Conservation (phyloP, 1,140 invertebrate species). For the Trachelipus rathkii region DNA sequence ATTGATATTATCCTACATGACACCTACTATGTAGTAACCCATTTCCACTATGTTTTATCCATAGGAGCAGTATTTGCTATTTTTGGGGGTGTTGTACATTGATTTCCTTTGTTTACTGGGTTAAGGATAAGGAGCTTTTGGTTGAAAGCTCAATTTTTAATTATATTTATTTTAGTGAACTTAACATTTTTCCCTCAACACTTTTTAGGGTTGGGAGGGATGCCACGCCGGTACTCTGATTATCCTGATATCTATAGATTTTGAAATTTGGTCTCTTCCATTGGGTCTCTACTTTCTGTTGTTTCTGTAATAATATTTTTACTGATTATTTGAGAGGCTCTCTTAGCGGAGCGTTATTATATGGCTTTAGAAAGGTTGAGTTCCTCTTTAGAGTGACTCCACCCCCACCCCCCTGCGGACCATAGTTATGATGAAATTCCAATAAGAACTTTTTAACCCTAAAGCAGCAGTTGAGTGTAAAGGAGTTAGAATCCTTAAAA, state of each 20-base stretch:
- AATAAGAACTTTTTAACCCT: no score
- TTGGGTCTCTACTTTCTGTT: no score
- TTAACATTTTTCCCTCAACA: constrained; percentile 67
- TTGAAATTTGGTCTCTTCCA: no score
- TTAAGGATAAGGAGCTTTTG: constrained; percentile 38
- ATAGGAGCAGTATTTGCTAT: constrained; percentile 52
- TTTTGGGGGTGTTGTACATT: constrained; percentile 50
- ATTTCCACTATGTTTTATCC: constrained; percentile 62
- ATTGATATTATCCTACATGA: constrained; percentile 68
- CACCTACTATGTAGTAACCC: constrained; percentile 70
- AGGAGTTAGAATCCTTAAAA: no score
- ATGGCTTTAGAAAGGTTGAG: no score
- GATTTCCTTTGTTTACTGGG: constrained; percentile 49
- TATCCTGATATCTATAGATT: constrained; percentile 54
- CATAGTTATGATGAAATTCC: no score
- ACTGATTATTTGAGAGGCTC: no score
- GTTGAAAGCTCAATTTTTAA: constrained; percentile 22
- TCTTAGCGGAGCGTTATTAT: no score
- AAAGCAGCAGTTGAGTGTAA: no score
- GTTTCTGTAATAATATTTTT: no score
- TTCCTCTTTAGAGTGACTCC: no score
- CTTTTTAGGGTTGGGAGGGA: constrained; percentile 67
- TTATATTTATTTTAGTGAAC: constrained; percentile 30
- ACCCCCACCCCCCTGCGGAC: no score
- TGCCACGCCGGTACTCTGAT: constrained; percentile 68